Evolutionary conservation across 1,140 invertebrate species (phyloP).

Genomic region (Brachionus rotundiformis): DNA sequence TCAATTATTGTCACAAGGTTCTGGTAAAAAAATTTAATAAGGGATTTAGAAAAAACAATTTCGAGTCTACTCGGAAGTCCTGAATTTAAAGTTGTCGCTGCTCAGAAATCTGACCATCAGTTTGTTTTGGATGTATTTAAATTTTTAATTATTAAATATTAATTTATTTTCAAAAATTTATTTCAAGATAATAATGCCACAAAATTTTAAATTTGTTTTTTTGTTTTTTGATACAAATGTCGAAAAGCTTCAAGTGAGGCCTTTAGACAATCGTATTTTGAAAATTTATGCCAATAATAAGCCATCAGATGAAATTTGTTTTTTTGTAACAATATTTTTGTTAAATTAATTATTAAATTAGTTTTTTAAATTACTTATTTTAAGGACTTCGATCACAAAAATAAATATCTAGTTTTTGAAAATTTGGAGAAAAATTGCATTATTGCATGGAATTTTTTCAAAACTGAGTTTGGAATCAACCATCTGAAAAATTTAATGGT

Average conservation of each 20-base stretch:
- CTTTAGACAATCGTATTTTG: neutral
- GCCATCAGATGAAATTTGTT: conserved; percentile 19
- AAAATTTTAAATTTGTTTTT: conserved; percentile 51
- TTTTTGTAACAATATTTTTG: neutral
- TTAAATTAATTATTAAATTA: neutral
- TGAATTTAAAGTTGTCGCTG: conserved; percentile 32
- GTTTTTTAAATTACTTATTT: neutral
- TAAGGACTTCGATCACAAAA: conserved; percentile 46
- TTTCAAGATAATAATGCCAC: conserved; percentile 40
- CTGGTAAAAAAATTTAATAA: neutral
- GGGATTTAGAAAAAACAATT: conserved; percentile 17
- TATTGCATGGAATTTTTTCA: conserved; percentile 33
- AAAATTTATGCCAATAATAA: conserved; percentile 38
- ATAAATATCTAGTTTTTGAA: conserved; percentile 23
- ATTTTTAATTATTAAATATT: neutral
- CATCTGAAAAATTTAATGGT: conserved; percentile 14
- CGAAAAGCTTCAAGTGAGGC: conserved; percentile 44
- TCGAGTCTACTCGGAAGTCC: neutral
- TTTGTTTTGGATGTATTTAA: conserved; percentile 46
- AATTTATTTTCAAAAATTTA: neutral
- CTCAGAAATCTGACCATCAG: conserved; percentile 21
- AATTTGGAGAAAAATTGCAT: conserved; percentile 34
- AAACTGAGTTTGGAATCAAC: conserved; percentile 34
- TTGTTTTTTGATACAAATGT: conserved; percentile 36
- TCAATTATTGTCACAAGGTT: neutral